Conservation (phyloP, 2,113 vertebrate species). For the Pampusana beccarii region DNA sequence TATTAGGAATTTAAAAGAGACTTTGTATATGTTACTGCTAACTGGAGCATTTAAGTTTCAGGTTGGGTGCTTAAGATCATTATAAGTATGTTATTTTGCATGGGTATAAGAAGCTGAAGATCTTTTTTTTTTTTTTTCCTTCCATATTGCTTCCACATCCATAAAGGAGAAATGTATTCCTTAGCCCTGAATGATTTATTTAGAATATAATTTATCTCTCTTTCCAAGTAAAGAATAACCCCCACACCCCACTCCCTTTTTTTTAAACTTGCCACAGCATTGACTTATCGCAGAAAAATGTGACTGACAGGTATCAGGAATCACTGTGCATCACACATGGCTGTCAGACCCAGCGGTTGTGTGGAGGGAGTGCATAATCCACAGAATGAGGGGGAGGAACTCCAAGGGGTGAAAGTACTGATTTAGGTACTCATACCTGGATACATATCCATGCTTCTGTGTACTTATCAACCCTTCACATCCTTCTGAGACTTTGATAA, state of each 20-base stretch:
- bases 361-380: not conserved
- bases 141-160: not conserved
- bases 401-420: not conserved
- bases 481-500: not conserved
- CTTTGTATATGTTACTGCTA: not conserved
- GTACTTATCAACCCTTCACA: not conserved
- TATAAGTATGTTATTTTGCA: not conserved
- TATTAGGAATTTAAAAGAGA: not conserved
- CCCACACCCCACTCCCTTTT: not conserved
- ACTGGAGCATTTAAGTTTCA: not conserved
- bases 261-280: not conserved
- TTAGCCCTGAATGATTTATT: not conserved
- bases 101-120: not conserved
- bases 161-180: not conserved
- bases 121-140: not conserved
- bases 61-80: not conserved
- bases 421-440: not conserved
- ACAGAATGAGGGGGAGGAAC: not conserved
- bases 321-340: not conserved
- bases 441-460: not conserved
- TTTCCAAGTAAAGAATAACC: not conserved
- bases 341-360: fast-evolving
- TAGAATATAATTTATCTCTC: not conserved
- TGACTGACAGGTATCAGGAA: not conserved
- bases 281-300: not conserved